Evolutionary conservation across 2,888 invertebrate genomes (phyloP).

Genomic region (Trichopoda pennipes): DNA sequence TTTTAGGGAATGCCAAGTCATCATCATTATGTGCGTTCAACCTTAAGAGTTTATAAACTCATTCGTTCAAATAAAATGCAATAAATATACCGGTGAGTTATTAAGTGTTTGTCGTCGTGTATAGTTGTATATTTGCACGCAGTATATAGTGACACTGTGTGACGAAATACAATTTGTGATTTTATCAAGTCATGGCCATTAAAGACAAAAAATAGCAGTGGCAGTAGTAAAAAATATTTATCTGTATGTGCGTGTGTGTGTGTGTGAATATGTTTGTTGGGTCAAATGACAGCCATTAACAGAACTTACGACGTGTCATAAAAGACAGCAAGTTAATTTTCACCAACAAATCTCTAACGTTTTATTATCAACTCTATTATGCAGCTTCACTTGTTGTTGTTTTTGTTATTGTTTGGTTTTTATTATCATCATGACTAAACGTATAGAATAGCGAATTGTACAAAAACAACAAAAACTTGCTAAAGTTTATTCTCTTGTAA

Average conservation of each 20-base stretch:
- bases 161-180: slow-evolving; percentile 64
- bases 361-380: slow-evolving; percentile 60
- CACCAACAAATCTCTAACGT: slow-evolving; percentile 43
- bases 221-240: slow-evolving; percentile 11
- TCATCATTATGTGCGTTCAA: slow-evolving; percentile 63
- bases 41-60: slow-evolving; percentile 58
- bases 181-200: slow-evolving; percentile 65
- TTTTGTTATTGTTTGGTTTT: slow-evolving; percentile 3
- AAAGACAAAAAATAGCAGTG: slow-evolving; percentile 40
- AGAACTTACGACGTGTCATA: slow-evolving; percentile 63
- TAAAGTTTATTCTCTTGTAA: slow-evolving; percentile 45
- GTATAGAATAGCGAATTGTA: too few species aligned
- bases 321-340: slow-evolving; percentile 60
- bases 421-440: slow-evolving; percentile 63
- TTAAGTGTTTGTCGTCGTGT: slow-evolving; percentile 17
- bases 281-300: slow-evolving; percentile 59
- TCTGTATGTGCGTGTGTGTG: neutral
- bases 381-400: slow-evolving; percentile 31
- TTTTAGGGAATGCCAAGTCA: slow-evolving; percentile 66
- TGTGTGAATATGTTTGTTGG: neutral
- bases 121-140: neutral
- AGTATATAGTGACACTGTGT: slow-evolving; percentile 39
- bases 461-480: neutral
- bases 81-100: neutral
- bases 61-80: slow-evolving; percentile 22